A percentile compares a stretch with the other conserved stretches of the same genome.
Evolutionary conservation across 1,140 invertebrate species (phyloP).

Genomic region (Drosophila grimshawi): DNA sequence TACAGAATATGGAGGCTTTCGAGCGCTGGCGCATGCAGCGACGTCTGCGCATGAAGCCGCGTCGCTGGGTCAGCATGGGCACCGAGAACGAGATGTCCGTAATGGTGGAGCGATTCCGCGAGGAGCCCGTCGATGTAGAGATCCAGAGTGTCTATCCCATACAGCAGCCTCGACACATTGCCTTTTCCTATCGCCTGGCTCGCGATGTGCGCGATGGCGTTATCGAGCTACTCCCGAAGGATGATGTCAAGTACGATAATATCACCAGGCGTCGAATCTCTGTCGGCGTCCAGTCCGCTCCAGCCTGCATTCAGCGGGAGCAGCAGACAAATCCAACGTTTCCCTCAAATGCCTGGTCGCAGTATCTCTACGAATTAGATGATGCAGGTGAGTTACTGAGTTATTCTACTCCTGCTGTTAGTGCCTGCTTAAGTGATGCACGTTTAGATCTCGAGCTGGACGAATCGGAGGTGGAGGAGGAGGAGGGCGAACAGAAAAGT

Average conservation of each 20-base stretch:
- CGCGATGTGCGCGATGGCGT: conserved; percentile 88
- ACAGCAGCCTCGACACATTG: conserved; percentile 83
- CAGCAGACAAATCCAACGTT: conserved; percentile 88
- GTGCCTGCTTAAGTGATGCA: background rate
- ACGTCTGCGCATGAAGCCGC: conserved; percentile 87
- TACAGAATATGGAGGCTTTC: conserved; percentile 86
- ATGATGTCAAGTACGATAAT: conserved; percentile 86
- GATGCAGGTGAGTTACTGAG: conserved; percentile 62
- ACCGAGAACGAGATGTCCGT: conserved; percentile 88
- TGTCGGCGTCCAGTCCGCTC: conserved; percentile 85
- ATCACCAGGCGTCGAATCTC: conserved; percentile 86
- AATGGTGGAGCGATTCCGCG: conserved; percentile 85
- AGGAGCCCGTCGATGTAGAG: conserved; percentile 88
- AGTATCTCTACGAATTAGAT: conserved; percentile 86
- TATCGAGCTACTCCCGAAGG: conserved; percentile 87
- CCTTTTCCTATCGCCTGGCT: conserved; percentile 84
- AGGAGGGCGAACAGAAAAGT: conserved; percentile 44
- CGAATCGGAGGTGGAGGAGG: conserved; percentile 69
- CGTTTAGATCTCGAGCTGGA: conserved; percentile 65
- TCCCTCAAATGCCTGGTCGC: conserved; percentile 88
- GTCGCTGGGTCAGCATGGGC: conserved; percentile 87
- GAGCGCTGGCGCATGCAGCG: conserved; percentile 87
- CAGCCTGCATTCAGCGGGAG: conserved; percentile 82
- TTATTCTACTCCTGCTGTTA: background rate
- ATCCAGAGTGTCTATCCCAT: conserved; percentile 87